Base-by-base conservation (phyloP, 1,140 invertebrate species). In the Sarcophaga peregrina region DNA sequence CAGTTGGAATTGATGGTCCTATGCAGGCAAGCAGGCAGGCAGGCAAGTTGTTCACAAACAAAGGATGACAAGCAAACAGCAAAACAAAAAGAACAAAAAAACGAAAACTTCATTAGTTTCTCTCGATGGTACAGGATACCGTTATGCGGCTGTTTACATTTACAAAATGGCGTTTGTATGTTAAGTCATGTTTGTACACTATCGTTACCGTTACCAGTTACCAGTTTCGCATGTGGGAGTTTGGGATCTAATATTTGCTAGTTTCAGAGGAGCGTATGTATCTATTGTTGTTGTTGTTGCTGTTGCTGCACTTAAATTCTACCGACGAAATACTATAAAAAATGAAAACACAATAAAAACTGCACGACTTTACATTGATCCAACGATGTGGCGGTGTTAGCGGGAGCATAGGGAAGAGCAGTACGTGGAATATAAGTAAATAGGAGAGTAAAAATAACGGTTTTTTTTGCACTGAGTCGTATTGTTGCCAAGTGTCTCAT, bases 1-100 rank as follows among this genome's bases (percentile, higher is more conserved):
- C 87, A 88, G 86, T 85, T 86, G 86, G 86, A 88, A 88, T 88
- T 88, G 87, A 88, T 88, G 87, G 86, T 82, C 58, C 50, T 58
- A 50, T 47, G 58, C 46, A 52, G 58, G 68, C 25, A 37, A 4
- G 58, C 46, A 52, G 58, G 58, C 46, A 52, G 58, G 68, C 25
- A 37, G 25, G 58, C 46, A 52, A 45, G 68, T 74, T 47, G 37
- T 82, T 58, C 17, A n/a, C 62, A 68, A 68, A 68, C n/a, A 68
- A 68, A 68, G 13, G 25, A 68, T 25, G 20, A 52, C 54, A n/a
- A 7, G 54, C 13, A 3, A 58, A 7, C 15, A 7, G 54, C 3
- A 13, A 58, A 5, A 58, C 52, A 58, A 58, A 10, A 58, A 58
- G 11, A 68, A 68, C 17, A 17, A 5, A 68, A 37, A 37, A 37